Base-by-base conservation (phyloP, 2,797 vertebrate genomes). In the Trematomus bernacchii region DNA sequence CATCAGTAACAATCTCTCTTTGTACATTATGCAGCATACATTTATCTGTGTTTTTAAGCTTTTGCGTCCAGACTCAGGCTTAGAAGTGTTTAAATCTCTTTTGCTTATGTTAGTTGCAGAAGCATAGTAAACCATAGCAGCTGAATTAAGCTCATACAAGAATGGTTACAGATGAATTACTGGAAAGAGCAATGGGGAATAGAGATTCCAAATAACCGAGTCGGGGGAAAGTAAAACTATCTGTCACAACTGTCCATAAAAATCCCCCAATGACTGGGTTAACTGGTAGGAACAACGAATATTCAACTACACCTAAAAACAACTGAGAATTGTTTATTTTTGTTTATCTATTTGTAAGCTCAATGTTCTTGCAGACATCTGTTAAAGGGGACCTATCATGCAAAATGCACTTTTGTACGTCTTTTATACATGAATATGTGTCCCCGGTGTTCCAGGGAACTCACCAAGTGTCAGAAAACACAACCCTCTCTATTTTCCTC, bases 71-170 rank as follows among this genome's bases (percentile, higher is more conserved):
- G 54, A 79, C 51, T 70, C 44, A 40, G 14, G 42, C 3, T 42
- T 48, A 19, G 12, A 54, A 19, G 48, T 61, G 51, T 76, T 23
- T 71, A 19, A 2, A 67, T 73, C 50, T 71, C n/a, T 77, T 15
- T 23, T 52, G 69, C 74, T 72, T 67, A 66, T 72, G 64, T 76
- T 85, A 72, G 66, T 37, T 66, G 14, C 54, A 71, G 42, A 80
- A 77, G 71, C 47, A 69, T 0, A 66, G 53, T 18, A 68, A 68
- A 53, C 48, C 9, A 3, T 59, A 77, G 73, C 74, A 78, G 73
- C 71, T 66, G 52, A 54, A 57, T 80, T 44, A 43, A 74, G 64
- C 27, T 63, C 47, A 77, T 67, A 72, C 9, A 8, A 58, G 48
- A 67, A 63, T 19, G 1, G 44, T 55, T 37, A 18, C 16, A 71